Evolutionary conservation across 2,888 invertebrate genomes (phyloP).

Genomic region (Nomada lathburiana): DNA sequence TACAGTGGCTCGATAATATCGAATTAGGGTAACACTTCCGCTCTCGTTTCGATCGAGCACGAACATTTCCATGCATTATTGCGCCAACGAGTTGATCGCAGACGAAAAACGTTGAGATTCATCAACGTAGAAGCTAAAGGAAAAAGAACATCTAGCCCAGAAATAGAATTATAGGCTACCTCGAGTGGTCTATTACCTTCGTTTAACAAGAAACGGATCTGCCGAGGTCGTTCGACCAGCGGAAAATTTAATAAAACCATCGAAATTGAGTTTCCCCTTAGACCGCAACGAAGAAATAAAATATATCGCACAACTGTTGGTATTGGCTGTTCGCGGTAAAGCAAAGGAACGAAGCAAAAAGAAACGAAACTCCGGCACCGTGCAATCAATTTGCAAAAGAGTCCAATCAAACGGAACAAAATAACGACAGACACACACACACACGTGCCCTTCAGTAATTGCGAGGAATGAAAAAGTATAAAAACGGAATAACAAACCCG

Average conservation of each 20-base stretch:
- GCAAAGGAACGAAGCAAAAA: not conserved
- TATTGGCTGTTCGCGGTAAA: not conserved
- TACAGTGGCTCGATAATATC: not conserved
- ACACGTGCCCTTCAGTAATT: not conserved
- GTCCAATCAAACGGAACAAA: not conserved
- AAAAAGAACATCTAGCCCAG: not conserved
- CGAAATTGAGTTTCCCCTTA: not conserved
- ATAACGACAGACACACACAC: too few relatives aligned
- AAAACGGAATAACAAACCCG: not conserved
- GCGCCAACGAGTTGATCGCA: not conserved
- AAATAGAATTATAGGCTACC: not conserved
- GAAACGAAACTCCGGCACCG: not conserved
- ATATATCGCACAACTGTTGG: not conserved
- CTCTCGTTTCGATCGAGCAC: conserved; percentile 17
- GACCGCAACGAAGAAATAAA: not conserved
- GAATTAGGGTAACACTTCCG: not conserved
- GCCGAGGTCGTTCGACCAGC: not conserved
- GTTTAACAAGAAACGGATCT: not conserved
- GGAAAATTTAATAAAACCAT: not conserved
- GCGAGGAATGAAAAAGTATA: not conserved
- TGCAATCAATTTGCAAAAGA: not conserved
- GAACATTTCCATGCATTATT: conserved; percentile 40
- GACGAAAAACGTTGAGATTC: not conserved
- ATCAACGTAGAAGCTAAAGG: not conserved
- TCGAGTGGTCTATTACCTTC: not conserved